Evolutionary conservation across 2,888 invertebrate species (phyloP), one percentile per base, ranked within the genome.

Genomic region (Epinotia demarniana): DNA sequence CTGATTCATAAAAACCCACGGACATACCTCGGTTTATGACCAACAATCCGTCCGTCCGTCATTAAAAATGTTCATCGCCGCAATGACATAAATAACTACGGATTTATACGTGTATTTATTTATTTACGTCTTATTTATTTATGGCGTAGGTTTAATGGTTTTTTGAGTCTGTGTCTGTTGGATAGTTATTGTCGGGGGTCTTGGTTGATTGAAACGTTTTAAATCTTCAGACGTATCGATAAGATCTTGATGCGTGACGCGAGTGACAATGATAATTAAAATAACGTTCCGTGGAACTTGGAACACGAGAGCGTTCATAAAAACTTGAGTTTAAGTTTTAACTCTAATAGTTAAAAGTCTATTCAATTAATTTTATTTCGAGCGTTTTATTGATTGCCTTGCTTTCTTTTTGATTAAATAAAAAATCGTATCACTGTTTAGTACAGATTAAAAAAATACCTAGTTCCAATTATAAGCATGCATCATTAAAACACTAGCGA

Each of bases 81-180:
- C 75, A 75, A 75, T 75, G 75, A 75, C 75, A 75, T 75, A 75
- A 75, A 75, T 75, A 75, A 75, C 75, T 43, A 75, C 71, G 71
- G 72, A 75, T 75, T 75, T 75, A 75, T 75, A 72, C 43, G 43
- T 75, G 72, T 75, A 75, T 75, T 75, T 67, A 75, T 75, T 75
- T 71, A 75, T 75, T 75, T 75, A 75, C 12, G 75, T 75, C 72
- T 72, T 72, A 75, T 75, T 75, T 72, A 75, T 75, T 72, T 75
- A 75, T 75, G 67, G 75, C 49, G 66, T 55, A 53, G 71, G 39
- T 72, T 75, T 75, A 69, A 75, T 75, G 67, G 75, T 67, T 75
- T 75, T 75, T 75, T 75, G 75, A 75, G 75, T 71, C 75, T 58
- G 75, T 75, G 55, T 67, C 62, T 33, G 61, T 55, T 67, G 53